Evolutionary conservation across 37 sponge, comb jelly and placozoan genomes (phyloP).

Genomic region (Ephydatia muelleri): DNA sequence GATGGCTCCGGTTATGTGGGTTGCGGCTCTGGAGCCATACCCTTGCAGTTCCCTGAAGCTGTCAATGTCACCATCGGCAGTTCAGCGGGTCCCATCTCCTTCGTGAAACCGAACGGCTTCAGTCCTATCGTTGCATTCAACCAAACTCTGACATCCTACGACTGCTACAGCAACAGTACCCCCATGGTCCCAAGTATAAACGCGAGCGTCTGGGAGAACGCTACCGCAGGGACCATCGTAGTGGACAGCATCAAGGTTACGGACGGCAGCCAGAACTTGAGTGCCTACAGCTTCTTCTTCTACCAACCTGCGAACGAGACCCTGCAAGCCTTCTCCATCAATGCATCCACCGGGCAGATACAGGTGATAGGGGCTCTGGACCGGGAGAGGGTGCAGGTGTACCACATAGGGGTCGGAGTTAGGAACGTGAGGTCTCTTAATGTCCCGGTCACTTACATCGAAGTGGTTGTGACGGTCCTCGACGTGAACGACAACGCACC

Average conservation of each 20-base stretch:
- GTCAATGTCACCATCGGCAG: conserved; percentile 7
- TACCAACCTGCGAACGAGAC: background rate
- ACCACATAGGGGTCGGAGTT: conserved; percentile 37
- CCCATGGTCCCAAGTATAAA: conserved; percentile 32
- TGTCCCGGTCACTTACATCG: conserved; percentile 20
- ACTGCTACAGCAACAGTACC: conserved; percentile 61
- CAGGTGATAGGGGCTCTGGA: conserved; percentile 31
- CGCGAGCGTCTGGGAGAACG: conserved; percentile 20
- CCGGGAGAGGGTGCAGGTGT: conserved; percentile 39
- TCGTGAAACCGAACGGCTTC: conserved; percentile 47
- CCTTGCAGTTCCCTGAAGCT: conserved; percentile 41
- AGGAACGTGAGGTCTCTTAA: conserved; percentile 22
- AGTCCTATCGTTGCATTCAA: conserved; percentile 32
- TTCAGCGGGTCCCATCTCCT: conserved; percentile 7
- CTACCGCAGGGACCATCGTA: background rate
- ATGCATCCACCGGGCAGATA: conserved; percentile 56
- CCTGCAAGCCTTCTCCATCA: conserved; percentile 38
- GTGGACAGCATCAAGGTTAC: conserved; percentile 10
- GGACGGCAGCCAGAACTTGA: conserved; percentile 26
- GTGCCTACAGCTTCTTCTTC: conserved; percentile 26
- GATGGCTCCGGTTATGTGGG: background rate
- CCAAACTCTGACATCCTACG: conserved; percentile 46
- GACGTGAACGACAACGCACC: conserved; percentile 74
- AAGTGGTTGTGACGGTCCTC: conserved; percentile 42
- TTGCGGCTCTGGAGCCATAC: conserved; percentile 14